These are phyloP conservation scores for Scylla paramamosain DNA, from an alignment of 1,140 invertebrate genomes.

Conservation along the genomic window DNA sequence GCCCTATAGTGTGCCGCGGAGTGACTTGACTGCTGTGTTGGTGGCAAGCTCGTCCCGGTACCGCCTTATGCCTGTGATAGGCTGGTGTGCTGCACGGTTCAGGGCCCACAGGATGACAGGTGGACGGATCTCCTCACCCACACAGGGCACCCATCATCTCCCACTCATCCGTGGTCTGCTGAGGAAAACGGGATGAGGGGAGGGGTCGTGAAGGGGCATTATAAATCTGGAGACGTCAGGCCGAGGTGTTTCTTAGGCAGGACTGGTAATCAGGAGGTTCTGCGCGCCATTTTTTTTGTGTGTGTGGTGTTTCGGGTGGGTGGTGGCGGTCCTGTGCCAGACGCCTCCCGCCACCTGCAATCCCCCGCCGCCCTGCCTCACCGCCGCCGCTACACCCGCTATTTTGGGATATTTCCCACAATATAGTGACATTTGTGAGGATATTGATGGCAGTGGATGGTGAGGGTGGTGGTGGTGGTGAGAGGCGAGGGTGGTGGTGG, in stretches of 20 bases:
- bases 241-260: not conserved
- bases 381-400: not conserved
- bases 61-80: conserved; percentile 40
- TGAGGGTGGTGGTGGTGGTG: conserved; percentile 4
- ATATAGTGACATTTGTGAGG: conserved; percentile 36
- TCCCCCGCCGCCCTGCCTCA: conserved; percentile 28
- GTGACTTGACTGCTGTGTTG: not conserved
- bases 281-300: conserved; percentile 59
- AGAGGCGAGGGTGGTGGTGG: not conserved
- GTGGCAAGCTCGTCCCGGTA: not conserved
- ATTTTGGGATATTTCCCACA: conserved; percentile 37
- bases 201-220: not conserved
- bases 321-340: conserved; percentile 34
- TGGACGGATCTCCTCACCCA: not conserved
- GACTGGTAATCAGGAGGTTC: conserved; percentile 28
- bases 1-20: not conserved
- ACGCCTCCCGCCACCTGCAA: conserved; percentile 58
- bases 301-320: conserved; percentile 35
- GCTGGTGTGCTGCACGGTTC: conserved; percentile 23
- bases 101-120: conserved; percentile 23
- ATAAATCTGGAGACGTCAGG: not conserved
- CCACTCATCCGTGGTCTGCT: not conserved
- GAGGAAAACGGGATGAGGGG: not conserved
- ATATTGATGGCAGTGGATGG: not conserved
- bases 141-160: not conserved